Percentiles rank a stretch among this genome's conserved stretches.
phyloP scores from a whole-genome alignment of 1,140 invertebrate species.

The Lordiphosa clarofinis region DNA sequence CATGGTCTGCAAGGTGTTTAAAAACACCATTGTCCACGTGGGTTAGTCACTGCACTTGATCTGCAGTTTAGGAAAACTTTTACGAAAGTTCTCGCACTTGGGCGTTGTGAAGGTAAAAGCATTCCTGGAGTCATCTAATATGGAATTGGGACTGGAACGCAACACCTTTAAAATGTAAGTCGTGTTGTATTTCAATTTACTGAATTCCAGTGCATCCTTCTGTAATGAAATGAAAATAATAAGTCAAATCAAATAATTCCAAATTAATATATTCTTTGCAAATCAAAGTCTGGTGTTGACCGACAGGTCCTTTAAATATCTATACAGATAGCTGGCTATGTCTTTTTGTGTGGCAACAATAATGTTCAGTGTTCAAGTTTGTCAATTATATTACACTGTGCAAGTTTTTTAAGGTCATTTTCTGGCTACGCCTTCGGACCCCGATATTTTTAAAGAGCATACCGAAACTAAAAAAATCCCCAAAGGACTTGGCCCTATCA shows the following conservation, averaged over 20 bases:
- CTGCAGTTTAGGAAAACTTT: constrained; percentile 68
- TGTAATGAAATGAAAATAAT: constrained; percentile 36
- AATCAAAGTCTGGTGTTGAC: too few species aligned
- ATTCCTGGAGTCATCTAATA: constrained; percentile 46
- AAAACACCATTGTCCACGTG: not conserved
- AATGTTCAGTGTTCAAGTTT: too few species aligned
- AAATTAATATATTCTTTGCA: not conserved
- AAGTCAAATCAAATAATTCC: not conserved
- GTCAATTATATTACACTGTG: too few species aligned
- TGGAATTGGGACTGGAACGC: constrained; percentile 45
- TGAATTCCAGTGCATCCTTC: constrained; percentile 72
- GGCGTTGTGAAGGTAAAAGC: constrained; percentile 68
- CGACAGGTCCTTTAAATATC: too few species aligned
- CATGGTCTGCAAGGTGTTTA: constrained; percentile 29
- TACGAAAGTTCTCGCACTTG: constrained; percentile 67
- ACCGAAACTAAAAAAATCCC: too few species aligned
- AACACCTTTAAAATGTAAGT: constrained; percentile 60
- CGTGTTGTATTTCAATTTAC: constrained; percentile 73
- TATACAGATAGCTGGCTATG: too few species aligned
- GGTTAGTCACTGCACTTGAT: constrained; percentile 57
- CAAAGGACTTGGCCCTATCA: too few species aligned
- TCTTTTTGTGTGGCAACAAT: too few species aligned
- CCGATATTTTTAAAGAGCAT: too few species aligned
- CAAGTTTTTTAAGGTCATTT: too few species aligned
- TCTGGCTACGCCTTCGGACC: too few species aligned